Base-by-base conservation (phyloP, 23 tunicate species). In the Ascidia mentula region DNA sequence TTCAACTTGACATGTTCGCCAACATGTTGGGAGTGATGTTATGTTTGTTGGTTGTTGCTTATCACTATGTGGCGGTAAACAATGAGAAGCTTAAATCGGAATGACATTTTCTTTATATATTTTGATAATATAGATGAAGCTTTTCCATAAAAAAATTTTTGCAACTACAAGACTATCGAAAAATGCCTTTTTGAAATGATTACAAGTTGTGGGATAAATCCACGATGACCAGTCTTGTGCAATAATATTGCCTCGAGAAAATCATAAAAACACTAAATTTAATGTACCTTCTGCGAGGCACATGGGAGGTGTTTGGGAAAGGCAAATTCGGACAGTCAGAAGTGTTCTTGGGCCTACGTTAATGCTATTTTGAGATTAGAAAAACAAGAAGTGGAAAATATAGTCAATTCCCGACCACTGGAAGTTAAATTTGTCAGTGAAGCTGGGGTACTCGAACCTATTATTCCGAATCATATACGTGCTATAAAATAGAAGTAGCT, bases 11-110 rank as follows among this genome's bases (percentile, higher is more conserved):
- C 0, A 78, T 94, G 34, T 94, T 94, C 72, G 89, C 98, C 72
- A 94, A 94, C 77, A 82, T 94, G 85, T 82, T 94, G 42, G 98
- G 98, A 46, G 90, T 94, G n/a, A 60, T 87, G 18, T 75, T 94
- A 45, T 94, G 89, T 74, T 72, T 94, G 34, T 40, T 94, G 76
- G 94, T 94, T 36, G 94, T 94, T 31, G 91, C 91, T 0, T 94
- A 84, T 74, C 98, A 94, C 46, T 94, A 85, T 59, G 91, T 94
- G 59, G 79, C 98, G 30, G 92, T 92, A 32, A 92, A 92, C 71
- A 87, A 87, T 70, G 86, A 84, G 15, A 87, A 83, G 72, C 7
- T 71, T 8, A 88, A 88, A 38, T 22, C 38, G 33, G 87, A 88
- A 22, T 88, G 53, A 77, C 18, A 38, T 0, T 35, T 2, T 0